Base-by-base conservation (phyloP, 2,888 invertebrate genomes). In the Aelia acuminata region DNA sequence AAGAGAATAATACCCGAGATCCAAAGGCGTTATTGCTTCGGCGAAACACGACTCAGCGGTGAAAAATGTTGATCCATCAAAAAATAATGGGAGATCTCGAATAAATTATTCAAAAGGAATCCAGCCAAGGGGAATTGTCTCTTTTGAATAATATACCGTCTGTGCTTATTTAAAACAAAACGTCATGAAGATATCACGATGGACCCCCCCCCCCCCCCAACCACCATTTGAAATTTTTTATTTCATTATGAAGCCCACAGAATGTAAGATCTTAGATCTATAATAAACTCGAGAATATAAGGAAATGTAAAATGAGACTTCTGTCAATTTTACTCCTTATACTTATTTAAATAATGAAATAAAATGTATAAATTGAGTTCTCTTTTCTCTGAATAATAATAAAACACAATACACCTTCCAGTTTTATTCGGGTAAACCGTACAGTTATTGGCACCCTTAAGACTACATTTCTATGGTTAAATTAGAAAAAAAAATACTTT, bases 61-160 rank as follows among this genome's bases (percentile, higher is more conserved):
- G 63, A 63, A 63, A 63, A 63, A 63, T 63, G 63, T 63, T 63
- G 63, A 63, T 63, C 63, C 63, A 63, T 63, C 63, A 63, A 63
- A 63, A 63, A 63, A 63, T 63, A 63, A 63, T 63, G 63, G 63
- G 31, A 63, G 63, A 63, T 63, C 15, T 63, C 31, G 63, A 63
- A 63, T 63, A 63, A 7, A 63, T 63, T 63, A 63, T 63, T 63
- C 31, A 18, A 31, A 63, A 15, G 63, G 63, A 63, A 63, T 63
- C 63, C 63, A 31, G 63, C 31, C 18, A 63, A 31, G 63, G 43
- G 31, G 63, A 22, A 63, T 63, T 63, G 63, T 63, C 31, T 31
- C 63, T 63, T 63, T 63, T 63, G 63, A 63, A 63, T 63, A 31
- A 63, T 63, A 63, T 31, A 63, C 15, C 3, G 7, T 26, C 63